These are phyloP conservation scores for Pteronotus mesoamericanus DNA, from an alignment of 2,797 vertebrate genomes.

Conservation along the genomic window DNA sequence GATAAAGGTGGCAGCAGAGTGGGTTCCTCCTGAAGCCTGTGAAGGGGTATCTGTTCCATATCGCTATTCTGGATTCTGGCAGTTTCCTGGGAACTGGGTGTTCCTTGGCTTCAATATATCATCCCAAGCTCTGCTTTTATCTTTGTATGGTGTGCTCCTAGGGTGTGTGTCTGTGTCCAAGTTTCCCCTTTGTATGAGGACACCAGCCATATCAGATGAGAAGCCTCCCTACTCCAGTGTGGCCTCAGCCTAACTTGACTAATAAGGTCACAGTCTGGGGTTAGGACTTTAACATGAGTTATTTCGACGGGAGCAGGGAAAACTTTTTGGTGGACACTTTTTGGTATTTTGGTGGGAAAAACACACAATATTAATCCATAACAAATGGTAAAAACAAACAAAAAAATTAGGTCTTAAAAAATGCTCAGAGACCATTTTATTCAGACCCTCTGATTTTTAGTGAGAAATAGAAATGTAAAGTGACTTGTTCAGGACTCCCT, in stretches of 20 bases:
- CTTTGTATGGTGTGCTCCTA: background rate
- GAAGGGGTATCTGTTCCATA: background rate
- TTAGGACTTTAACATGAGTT: background rate
- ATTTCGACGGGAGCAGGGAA: background rate
- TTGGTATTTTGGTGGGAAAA: too few relatives aligned
- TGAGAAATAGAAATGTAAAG: background rate
- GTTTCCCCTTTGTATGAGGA: background rate
- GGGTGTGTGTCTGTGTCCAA: background rate
- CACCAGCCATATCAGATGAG: background rate
- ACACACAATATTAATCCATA: background rate
- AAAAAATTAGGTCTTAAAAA: background rate
- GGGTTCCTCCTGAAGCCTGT: background rate
- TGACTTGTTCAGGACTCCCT: background rate
- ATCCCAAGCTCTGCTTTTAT: background rate
- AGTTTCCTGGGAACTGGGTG: background rate
- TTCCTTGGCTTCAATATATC: background rate
- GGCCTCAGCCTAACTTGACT: background rate
- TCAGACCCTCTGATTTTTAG: background rate
- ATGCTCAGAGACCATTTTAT: background rate
- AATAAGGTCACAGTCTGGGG: background rate
- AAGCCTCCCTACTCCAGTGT: fast-evolving
- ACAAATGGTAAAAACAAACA: background rate
- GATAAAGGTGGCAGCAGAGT: background rate
- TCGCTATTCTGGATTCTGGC: background rate
- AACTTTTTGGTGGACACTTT: too few relatives aligned